Base-by-base conservation (phyloP, 1,140 invertebrate species). In the Saxidomus purpurata region DNA sequence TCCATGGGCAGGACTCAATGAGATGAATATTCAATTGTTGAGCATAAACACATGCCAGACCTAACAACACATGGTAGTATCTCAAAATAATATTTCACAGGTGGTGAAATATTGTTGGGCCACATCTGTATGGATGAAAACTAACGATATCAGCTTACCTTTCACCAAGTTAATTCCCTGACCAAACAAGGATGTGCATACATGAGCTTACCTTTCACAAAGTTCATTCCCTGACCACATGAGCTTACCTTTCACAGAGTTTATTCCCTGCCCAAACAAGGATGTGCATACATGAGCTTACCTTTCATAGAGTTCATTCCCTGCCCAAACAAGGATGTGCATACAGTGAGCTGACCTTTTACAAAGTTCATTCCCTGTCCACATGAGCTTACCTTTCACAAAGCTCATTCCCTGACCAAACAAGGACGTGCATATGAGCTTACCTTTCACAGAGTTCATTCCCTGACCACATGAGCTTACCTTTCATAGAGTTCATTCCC, bases 301-400 rank as follows among this genome's bases (percentile, higher is more conserved):
- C 94, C 90, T 92, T 76, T 52, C 79, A 88, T 87, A 90, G 0
- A 94, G 47, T 25, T 90, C 71, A 69, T 91, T 92, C n/a, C 91
- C 90, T 74, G 91, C 92, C 28, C 89, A 90, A 15, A 94, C 90
- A 36, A 95, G 84, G 9, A 94, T 55, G 36, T 94, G 92, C 94
- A 95, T 94, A 79, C 93, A 94, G n/a, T n/a, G 92, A 38, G 83
- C 87, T 90, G 74, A 94, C 94, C 90, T 92, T 74, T 61, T 84
- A 87, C 89, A 90, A 0, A 94, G 43, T n/a, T 90, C 71, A 67
- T 91, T 92, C 22, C 91, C 90, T 71, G 90, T 92, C 25, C 89
- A 90, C 9, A 94, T 89, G 59, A 86, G 82, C 87, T 90, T 79
- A 94, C 94, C 90, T 92, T 74, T 61, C 82, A 87, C 89, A 90